Evolutionary conservation across 2,797 vertebrate species (phyloP).

Genomic region (Myotis planiceps): DNA sequence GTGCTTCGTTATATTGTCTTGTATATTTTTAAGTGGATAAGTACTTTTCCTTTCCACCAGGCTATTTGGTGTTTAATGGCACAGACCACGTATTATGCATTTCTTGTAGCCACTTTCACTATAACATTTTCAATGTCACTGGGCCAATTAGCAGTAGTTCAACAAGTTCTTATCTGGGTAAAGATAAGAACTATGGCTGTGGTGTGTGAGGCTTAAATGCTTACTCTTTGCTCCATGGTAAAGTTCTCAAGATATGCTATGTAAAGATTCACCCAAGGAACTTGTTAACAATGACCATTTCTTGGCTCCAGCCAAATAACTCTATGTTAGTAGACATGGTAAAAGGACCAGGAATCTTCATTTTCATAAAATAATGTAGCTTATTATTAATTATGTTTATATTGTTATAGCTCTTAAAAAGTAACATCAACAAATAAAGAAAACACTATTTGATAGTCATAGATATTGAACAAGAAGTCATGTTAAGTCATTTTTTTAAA

Average conservation of each 20-base stretch:
- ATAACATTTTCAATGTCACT: background rate
- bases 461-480: background rate
- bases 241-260: background rate
- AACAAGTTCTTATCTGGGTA: background rate
- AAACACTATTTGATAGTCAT: background rate
- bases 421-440: background rate
- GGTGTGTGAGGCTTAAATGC: background rate
- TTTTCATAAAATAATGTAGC: background rate
- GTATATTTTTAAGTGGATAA: background rate
- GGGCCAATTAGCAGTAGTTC: background rate
- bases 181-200: background rate
- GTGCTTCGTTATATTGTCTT: background rate
- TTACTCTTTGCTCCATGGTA: background rate
- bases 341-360: background rate
- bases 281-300: background rate
- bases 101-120: background rate
- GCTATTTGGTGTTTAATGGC: background rate
- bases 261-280: background rate
- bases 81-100: background rate
- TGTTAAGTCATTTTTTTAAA: background rate
- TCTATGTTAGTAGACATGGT: background rate
- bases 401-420: background rate
- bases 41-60: background rate
- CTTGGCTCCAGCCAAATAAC: background rate
- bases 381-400: background rate